A percentile compares a stretch with the other conserved stretches of the same genome.
These are phyloP conservation scores for Pluvialis apricaria DNA, from an alignment of 2,113 vertebrate species.

Conservation along the genomic window DNA sequence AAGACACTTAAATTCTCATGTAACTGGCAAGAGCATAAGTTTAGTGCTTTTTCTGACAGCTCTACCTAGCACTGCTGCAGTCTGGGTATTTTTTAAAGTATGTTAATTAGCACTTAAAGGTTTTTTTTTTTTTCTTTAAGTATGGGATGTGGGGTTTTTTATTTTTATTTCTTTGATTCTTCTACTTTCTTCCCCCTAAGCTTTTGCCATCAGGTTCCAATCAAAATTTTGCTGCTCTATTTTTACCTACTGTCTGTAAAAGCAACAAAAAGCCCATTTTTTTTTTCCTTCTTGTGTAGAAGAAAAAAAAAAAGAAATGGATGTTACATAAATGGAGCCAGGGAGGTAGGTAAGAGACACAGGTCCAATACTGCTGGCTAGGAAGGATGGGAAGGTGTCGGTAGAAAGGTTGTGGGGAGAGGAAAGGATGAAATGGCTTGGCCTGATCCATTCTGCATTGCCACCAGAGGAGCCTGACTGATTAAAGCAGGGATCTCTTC, in stretches of 20 bases:
- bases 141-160: slow-evolving; percentile 29
- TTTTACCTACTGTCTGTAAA: slow-evolving; percentile 55
- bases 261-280: slow-evolving; percentile 33
- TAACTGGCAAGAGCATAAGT: slow-evolving; percentile 53
- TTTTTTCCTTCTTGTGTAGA: neutral
- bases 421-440: neutral
- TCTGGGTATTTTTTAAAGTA: slow-evolving; percentile 56
- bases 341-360: neutral
- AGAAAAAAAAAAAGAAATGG: neutral
- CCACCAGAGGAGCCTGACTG: neutral
- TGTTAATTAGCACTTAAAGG: slow-evolving; percentile 62
- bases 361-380: neutral
- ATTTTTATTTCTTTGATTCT: slow-evolving; percentile 58
- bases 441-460: neutral
- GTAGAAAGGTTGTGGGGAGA: neutral
- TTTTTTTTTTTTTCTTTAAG: neutral
- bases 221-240: slow-evolving; percentile 51
- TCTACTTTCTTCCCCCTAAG: slow-evolving; percentile 39
- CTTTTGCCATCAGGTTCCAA: slow-evolving; percentile 50
- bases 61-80: slow-evolving; percentile 50
- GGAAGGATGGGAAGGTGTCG: neutral
- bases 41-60: slow-evolving; percentile 64
- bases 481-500: neutral
- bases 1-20: slow-evolving; percentile 56
- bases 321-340: slow-evolving; percentile 44